A percentile compares a stretch with the other conserved stretches of the same genome.
Conservation (phyloP, 2,113 vertebrate species). For the Sinocyclocheilus rhinocerous region DNA sequence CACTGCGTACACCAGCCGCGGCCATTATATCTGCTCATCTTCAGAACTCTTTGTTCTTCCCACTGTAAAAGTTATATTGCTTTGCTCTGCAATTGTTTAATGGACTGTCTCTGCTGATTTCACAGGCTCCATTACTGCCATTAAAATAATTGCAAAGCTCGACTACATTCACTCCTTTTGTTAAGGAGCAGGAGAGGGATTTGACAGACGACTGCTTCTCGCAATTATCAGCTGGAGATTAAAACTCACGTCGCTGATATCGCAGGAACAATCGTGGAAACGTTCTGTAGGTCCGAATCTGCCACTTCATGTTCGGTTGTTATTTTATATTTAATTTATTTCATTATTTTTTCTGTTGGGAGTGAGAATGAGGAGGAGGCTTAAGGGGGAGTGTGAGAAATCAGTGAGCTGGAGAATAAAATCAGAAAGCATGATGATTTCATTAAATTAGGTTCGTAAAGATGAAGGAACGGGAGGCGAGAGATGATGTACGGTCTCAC, state of each 20-base stretch:
- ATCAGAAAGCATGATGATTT: conserved; percentile 30
- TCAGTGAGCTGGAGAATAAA: conserved; percentile 25
- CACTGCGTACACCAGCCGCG: neutral
- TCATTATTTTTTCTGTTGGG: neutral
- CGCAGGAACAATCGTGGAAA: conserved; percentile 47
- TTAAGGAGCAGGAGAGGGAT: conserved; percentile 47
- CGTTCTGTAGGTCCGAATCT: conserved; percentile 42
- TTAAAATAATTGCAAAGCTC: conserved; percentile 62
- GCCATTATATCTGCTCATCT: conserved; percentile 16
- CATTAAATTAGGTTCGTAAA: conserved; percentile 36
- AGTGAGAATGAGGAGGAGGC: conserved; percentile 11
- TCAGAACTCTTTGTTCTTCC: neutral
- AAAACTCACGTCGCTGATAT: conserved; percentile 32
- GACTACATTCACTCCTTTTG: conserved; percentile 51
- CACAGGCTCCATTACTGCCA: conserved; percentile 55
- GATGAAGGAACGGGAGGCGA: conserved; percentile 13
- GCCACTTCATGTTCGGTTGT: neutral
- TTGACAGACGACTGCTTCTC: conserved; percentile 58
- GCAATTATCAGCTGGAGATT: conserved; percentile 57
- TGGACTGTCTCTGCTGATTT: conserved; percentile 56
- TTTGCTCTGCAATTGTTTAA: conserved; percentile 56
- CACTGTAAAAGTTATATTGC: conserved; percentile 41
- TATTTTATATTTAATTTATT: neutral
- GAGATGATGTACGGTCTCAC: conserved; percentile 37
- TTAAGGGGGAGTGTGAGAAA: conserved; percentile 35